Conservation (phyloP, 1,140 invertebrate genomes). For the Paralvinella palmiformis region DNA sequence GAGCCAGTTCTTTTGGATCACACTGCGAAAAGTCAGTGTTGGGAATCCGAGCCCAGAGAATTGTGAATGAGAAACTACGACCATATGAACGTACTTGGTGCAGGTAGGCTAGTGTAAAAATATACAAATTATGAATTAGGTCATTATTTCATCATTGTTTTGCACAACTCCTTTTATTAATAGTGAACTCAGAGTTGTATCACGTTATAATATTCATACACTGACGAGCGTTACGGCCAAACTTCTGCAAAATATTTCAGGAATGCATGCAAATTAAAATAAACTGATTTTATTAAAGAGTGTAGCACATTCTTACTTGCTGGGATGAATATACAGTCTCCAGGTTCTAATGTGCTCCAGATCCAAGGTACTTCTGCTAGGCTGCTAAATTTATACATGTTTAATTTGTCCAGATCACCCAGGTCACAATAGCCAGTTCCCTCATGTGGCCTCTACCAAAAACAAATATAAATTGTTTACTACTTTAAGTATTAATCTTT, state of each 20-base stretch:
- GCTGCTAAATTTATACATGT: slow-evolving; percentile 37
- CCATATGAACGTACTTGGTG: slow-evolving; percentile 48
- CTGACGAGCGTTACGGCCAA: not conserved
- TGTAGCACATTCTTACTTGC: slow-evolving; percentile 29
- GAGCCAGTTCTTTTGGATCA: slow-evolving; percentile 9
- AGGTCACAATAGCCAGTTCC: slow-evolving; percentile 39
- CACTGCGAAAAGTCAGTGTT: slow-evolving; percentile 34
- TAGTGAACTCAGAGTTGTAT: no score
- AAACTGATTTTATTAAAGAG: not conserved
- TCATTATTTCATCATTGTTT: no score
- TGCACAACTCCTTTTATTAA: no score
- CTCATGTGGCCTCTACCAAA: slow-evolving; percentile 32
- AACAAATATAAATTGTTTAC: not conserved
- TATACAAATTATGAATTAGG: no score
- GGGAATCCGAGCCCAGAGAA: slow-evolving; percentile 33
- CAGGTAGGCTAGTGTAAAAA: slow-evolving; percentile 44
- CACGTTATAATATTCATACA: no score
- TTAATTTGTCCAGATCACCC: slow-evolving; percentile 45
- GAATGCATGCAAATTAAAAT: not conserved
- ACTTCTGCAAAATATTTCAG: not conserved
- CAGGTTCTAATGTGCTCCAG: slow-evolving; percentile 38
- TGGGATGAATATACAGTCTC: slow-evolving; percentile 49
- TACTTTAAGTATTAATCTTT: no score
- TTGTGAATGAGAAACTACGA: slow-evolving; percentile 39
- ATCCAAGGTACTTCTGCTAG: slow-evolving; percentile 39